These are phyloP conservation scores for Siphamia tubifer DNA, from an alignment of 2,113 vertebrate genomes.

Conservation along the genomic window DNA sequence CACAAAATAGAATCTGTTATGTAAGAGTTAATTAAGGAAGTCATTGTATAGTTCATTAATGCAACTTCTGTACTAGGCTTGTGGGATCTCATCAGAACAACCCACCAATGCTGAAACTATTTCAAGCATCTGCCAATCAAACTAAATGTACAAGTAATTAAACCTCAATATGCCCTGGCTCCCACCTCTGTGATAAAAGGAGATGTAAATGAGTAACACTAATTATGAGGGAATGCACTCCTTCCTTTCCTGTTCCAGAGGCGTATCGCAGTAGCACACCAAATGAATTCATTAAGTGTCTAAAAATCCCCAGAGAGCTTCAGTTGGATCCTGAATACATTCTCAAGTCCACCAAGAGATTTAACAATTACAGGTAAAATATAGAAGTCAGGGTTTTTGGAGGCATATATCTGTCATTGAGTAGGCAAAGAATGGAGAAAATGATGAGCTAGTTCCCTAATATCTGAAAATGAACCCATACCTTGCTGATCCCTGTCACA, in stretches of 20 bases:
- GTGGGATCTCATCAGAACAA: slow-evolving; percentile 33
- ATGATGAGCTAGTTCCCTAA: slow-evolving; percentile 24
- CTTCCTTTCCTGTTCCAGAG: slow-evolving; percentile 29
- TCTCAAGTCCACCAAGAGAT: slow-evolving; percentile 27
- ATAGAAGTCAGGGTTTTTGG: not conserved
- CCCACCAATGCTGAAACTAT: slow-evolving; percentile 18
- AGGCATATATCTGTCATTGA: not conserved
- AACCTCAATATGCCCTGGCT: slow-evolving; percentile 38
- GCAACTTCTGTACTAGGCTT: slow-evolving; percentile 23
- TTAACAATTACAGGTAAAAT: slow-evolving; percentile 15
- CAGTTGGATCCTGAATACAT: slow-evolving; percentile 17
- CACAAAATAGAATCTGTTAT: slow-evolving; percentile 19
- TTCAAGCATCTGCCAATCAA: slow-evolving; percentile 60
- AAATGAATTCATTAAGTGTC: slow-evolving; percentile 62
- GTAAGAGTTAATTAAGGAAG: slow-evolving; percentile 44
- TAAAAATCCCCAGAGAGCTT: slow-evolving; percentile 47
- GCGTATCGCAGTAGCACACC: slow-evolving; percentile 29
- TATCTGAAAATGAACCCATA: slow-evolving; percentile 57
- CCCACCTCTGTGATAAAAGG: slow-evolving; percentile 65
- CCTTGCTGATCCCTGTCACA: slow-evolving; percentile 37
- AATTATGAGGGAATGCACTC: slow-evolving; percentile 58
- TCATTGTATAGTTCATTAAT: slow-evolving; percentile 46
- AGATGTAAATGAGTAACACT: slow-evolving; percentile 69
- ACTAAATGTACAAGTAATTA: slow-evolving; percentile 71
- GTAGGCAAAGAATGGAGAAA: not conserved